Percentiles rank a stretch among this genome's conserved stretches.
Conservation (phyloP, 2,888 invertebrate species). For the Charanyca ferruginea region DNA sequence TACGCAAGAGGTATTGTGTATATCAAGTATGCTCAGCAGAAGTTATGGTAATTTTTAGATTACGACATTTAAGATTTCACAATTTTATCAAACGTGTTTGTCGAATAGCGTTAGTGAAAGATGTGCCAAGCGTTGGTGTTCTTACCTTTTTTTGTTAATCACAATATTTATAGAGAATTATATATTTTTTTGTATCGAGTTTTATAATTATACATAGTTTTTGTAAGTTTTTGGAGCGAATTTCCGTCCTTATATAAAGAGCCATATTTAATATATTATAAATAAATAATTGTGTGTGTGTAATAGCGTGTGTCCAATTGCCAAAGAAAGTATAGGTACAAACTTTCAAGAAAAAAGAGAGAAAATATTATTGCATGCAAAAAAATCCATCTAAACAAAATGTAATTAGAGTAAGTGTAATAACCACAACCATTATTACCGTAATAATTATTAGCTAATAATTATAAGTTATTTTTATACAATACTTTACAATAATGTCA, state of each 20-base stretch:
- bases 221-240: constrained; percentile 68
- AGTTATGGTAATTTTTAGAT: constrained; percentile 57
- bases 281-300: constrained; percentile 64
- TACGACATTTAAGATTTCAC: constrained; percentile 59
- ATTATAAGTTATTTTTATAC: constrained; percentile 76
- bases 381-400: constrained; percentile 70
- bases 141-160: constrained; percentile 52
- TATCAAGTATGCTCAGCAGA: constrained; percentile 61
- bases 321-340: constrained; percentile 88
- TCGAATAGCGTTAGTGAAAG: constrained; percentile 42
- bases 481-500: constrained; percentile 69
- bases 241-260: constrained; percentile 76
- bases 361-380: constrained; percentile 81
- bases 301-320: constrained; percentile 78
- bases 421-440: constrained; percentile 59
- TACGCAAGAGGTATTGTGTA: constrained; percentile 65
- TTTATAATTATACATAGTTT: constrained; percentile 51
- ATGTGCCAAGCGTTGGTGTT: constrained; percentile 64
- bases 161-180: constrained; percentile 55
- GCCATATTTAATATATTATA: constrained; percentile 74
- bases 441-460: constrained; percentile 63
- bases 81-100: constrained; percentile 42
- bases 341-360: constrained; percentile 71
- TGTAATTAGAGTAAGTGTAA: constrained; percentile 53
- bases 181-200: constrained; percentile 52